Conservation (phyloP, 1,140 invertebrate genomes). For the Anadara kagoshimensis region DNA sequence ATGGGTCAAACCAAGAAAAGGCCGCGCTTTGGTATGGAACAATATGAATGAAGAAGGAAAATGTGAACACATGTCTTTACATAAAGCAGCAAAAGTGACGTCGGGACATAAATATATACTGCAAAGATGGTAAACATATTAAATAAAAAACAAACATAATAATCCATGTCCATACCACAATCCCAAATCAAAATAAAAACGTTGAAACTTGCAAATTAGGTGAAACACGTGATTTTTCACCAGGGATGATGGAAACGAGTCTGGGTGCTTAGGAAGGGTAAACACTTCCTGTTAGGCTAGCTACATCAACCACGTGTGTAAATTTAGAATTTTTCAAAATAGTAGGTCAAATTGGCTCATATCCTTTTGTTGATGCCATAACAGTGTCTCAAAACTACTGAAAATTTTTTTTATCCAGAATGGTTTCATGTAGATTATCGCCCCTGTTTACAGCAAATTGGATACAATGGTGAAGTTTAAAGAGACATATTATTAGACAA, state of each 20-base stretch:
- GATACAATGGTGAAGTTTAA: too few relatives aligned
- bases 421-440: too few relatives aligned
- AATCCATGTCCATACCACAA: too few relatives aligned
- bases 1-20: conserved; percentile 70
- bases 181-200: neutral
- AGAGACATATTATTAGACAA: too few relatives aligned
- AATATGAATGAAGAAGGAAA: conserved; percentile 69
- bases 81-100: conserved; percentile 66
- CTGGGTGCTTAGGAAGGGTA: too few relatives aligned
- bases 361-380: too few relatives aligned
- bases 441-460: too few relatives aligned
- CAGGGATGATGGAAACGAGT: neutral
- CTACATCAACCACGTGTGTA: neutral
- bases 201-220: neutral
- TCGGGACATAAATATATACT: conserved; percentile 70
- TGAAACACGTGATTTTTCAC: too few relatives aligned
- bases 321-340: neutral
- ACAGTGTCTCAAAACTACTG: too few relatives aligned
- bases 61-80: conserved; percentile 67
- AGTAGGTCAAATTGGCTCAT: neutral
- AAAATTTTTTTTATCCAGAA: too few relatives aligned
- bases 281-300: too few relatives aligned
- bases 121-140: conserved; percentile 66
- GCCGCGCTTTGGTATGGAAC: conserved; percentile 70
- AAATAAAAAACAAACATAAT: neutral